Evolutionary conservation across 2,113 vertebrate genomes (phyloP).

Genomic region (Fulmarus glacialis): DNA sequence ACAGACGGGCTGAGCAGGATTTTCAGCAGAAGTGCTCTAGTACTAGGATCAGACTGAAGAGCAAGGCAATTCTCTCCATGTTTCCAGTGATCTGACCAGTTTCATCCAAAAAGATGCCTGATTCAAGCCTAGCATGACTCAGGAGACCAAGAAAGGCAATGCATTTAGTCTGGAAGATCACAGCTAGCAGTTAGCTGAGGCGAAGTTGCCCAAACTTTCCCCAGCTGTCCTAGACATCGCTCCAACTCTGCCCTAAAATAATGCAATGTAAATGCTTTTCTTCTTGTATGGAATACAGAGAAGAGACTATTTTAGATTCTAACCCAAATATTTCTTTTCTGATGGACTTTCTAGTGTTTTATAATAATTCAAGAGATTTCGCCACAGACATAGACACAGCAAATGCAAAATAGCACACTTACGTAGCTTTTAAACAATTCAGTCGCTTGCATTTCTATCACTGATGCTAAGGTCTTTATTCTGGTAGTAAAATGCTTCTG

Average conservation of each 20-base stretch:
- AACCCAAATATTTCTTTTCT: background rate
- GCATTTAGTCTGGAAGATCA: background rate
- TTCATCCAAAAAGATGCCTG: background rate
- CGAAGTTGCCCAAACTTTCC: background rate
- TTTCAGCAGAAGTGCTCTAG: background rate
- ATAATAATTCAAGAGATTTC: background rate
- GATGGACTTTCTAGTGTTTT: background rate
- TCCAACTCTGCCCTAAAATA: background rate
- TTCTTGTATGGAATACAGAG: background rate
- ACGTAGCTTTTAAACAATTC: background rate
- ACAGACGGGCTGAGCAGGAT: background rate
- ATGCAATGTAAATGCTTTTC: background rate
- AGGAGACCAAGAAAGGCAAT: background rate
- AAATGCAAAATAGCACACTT: background rate
- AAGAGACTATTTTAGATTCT: background rate
- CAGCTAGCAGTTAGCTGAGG: background rate
- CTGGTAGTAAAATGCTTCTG: background rate
- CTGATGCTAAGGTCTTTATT: rapidly evolving
- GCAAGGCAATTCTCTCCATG: rapidly evolving
- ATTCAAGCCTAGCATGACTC: rapidly evolving
- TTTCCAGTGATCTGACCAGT: background rate
- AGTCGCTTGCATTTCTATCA: background rate
- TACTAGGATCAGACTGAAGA: background rate
- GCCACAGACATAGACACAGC: background rate
- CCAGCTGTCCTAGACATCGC: background rate